These are phyloP conservation scores for Grallaria varia DNA, from an alignment of 2,113 vertebrate genomes.

Conservation along the genomic window DNA sequence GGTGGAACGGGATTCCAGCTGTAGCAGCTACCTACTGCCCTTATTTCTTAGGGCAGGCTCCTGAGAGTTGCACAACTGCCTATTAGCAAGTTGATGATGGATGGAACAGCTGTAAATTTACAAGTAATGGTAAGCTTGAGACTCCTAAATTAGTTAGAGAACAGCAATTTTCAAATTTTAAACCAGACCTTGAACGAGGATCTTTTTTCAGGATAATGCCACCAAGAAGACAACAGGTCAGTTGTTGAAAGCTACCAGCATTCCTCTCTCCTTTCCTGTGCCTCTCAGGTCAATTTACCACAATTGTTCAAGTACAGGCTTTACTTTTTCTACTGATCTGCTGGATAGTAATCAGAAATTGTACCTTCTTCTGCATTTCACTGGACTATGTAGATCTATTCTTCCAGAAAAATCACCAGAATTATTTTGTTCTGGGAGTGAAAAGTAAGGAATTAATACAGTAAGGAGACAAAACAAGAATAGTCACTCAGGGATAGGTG, in stretches of 20 bases:
- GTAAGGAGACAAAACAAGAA: not conserved
- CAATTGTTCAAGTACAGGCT: not conserved
- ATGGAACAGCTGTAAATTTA: slow-evolving; percentile 72
- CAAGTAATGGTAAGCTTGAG: slow-evolving; percentile 67
- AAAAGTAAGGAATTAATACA: not conserved
- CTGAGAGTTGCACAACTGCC: slow-evolving; percentile 66
- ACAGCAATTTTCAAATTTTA: slow-evolving; percentile 50
- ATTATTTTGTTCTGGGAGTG: not conserved
- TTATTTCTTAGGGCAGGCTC: slow-evolving; percentile 66
- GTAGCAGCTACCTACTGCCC: slow-evolving; percentile 69
- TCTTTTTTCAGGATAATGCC: slow-evolving; percentile 52
- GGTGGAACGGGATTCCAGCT: slow-evolving; percentile 69
- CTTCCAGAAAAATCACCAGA: not conserved
- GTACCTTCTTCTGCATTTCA: not conserved
- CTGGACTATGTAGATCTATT: not conserved
- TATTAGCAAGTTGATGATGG: slow-evolving; percentile 72
- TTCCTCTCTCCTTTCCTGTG: slow-evolving; percentile 10
- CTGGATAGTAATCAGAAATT: not conserved
- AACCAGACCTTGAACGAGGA: slow-evolving; percentile 50
- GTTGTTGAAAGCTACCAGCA: slow-evolving; percentile 41
- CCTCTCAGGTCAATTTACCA: not conserved
- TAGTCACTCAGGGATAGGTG: not conserved
- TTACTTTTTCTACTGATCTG: not conserved
- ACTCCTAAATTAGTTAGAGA: slow-evolving; percentile 61
- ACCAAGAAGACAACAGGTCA: slow-evolving; percentile 44